Evolutionary conservation across 92 coral and sea anemone species (phyloP).

Genomic region (Zoanthus sansibaricus): DNA sequence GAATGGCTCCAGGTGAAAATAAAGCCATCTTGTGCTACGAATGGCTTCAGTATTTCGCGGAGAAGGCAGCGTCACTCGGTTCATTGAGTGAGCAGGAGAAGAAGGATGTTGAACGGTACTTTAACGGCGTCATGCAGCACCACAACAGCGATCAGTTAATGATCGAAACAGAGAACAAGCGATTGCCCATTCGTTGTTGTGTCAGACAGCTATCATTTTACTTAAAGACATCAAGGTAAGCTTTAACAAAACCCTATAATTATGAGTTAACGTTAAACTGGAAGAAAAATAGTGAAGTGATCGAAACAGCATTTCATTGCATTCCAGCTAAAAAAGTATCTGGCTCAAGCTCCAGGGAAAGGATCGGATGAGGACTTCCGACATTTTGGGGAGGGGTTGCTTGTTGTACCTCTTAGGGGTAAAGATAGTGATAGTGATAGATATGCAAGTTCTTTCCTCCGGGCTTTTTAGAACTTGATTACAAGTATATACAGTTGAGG

Average conservation of each 20-base stretch:
- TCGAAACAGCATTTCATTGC: too few species aligned
- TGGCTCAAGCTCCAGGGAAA: too few species aligned
- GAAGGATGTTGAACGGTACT: conserved; percentile 8
- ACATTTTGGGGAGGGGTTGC: too few species aligned
- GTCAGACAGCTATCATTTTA: not conserved
- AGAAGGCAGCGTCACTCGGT: conserved; percentile 32
- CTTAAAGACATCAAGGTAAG: conserved; percentile 33
- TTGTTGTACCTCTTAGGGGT: too few species aligned
- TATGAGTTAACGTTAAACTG: too few species aligned
- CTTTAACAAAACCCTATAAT: not conserved
- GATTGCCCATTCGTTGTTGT: conserved; percentile 5
- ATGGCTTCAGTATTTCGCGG: conserved; percentile 17
- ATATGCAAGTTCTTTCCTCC: too few species aligned
- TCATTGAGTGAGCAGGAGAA: not conserved
- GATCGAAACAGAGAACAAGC: not conserved
- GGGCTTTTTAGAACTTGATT: too few species aligned
- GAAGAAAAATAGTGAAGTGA: not conserved
- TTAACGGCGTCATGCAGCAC: conserved; percentile 2
- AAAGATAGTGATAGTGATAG: too few species aligned
- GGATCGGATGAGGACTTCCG: too few species aligned
- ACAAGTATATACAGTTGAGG: too few species aligned
- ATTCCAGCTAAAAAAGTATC: too few species aligned
- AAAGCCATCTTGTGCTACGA: conserved; percentile 27
- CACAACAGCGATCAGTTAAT: conserved; percentile 27
- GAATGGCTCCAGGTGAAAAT: conserved; percentile 12